These are phyloP conservation scores for Mystacides longicornis DNA, from an alignment of 2,888 invertebrate species.

Conservation along the genomic window DNA sequence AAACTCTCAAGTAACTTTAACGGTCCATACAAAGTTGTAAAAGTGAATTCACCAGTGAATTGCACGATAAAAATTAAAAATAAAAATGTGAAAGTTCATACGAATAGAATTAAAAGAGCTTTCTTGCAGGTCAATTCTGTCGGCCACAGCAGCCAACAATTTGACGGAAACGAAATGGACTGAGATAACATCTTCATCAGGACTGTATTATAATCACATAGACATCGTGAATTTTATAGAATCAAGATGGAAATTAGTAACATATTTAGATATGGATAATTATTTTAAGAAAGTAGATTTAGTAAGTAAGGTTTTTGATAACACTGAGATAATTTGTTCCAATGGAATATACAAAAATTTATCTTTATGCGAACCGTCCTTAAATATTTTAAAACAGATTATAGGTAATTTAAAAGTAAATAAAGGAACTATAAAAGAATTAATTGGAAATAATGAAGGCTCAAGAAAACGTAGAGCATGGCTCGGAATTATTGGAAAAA, in stretches of 20 bases:
- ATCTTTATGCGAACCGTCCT: conserved; percentile 1
- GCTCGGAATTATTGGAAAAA: not conserved
- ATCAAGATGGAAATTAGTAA: not conserved
- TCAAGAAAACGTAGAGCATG: not conserved
- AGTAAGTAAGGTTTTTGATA: not conserved
- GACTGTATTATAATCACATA: conserved; percentile 2
- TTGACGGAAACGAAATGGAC: not conserved
- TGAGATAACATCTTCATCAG: not conserved
- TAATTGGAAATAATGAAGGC: not conserved
- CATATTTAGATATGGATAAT: conserved; percentile 1
- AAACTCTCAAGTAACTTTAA: conserved; percentile 19
- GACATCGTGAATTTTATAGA: not conserved
- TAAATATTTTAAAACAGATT: not conserved
- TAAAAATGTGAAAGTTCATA: not conserved
- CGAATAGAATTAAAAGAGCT: not conserved
- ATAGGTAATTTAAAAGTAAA: not conserved
- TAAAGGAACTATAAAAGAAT: not conserved
- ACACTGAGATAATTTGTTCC: not conserved
- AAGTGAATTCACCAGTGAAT: conserved; percentile 23
- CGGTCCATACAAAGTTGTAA: conserved; percentile 20
- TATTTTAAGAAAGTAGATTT: not conserved
- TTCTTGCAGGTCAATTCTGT: not conserved
- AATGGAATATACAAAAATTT: not conserved
- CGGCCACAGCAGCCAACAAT: not conserved
- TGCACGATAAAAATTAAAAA: conserved; percentile 1